phyloP scores from a whole-genome alignment of 2,113 vertebrate species.

The Lagopus muta region DNA sequence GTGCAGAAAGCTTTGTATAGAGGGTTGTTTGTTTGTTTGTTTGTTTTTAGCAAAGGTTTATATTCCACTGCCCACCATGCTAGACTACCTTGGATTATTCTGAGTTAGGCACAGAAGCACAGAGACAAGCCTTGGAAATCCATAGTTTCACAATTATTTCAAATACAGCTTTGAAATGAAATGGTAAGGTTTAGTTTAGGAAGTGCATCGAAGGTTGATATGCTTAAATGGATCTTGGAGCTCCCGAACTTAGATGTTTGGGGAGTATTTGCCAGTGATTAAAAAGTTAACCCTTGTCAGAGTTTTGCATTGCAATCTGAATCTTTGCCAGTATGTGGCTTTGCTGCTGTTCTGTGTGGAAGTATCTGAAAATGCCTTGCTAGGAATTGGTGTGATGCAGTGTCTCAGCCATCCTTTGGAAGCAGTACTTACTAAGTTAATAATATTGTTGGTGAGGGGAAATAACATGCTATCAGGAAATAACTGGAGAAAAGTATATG shows the following conservation, averaged over 20 bases:
- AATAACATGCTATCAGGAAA: conserved; percentile 70
- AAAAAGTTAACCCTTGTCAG: not conserved
- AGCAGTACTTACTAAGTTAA: conserved; percentile 66
- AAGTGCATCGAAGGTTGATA: not conserved
- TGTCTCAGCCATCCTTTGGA: conserved; percentile 22
- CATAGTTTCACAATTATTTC: not conserved
- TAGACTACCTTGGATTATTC: not conserved
- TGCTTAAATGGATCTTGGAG: not conserved
- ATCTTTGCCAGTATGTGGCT: not conserved
- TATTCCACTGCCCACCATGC: not conserved
- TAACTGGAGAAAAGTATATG: conserved; percentile 71
- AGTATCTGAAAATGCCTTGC: conserved; percentile 12
- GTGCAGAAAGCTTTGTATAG: not conserved
- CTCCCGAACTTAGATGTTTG: not conserved
- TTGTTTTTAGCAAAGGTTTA: not conserved
- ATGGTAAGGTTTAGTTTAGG: not conserved
- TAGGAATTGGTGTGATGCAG: not conserved
- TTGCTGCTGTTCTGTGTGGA: not conserved
- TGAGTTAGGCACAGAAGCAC: not conserved
- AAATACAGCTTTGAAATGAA: not conserved
- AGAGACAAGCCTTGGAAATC: not conserved
- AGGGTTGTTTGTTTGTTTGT: too few relatives aligned
- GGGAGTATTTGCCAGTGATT: not conserved
- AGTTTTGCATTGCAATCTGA: not conserved
- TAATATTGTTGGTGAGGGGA: conserved; percentile 68